Conservation (phyloP, 2,797 vertebrate species). For the Molossus alvarezi region DNA sequence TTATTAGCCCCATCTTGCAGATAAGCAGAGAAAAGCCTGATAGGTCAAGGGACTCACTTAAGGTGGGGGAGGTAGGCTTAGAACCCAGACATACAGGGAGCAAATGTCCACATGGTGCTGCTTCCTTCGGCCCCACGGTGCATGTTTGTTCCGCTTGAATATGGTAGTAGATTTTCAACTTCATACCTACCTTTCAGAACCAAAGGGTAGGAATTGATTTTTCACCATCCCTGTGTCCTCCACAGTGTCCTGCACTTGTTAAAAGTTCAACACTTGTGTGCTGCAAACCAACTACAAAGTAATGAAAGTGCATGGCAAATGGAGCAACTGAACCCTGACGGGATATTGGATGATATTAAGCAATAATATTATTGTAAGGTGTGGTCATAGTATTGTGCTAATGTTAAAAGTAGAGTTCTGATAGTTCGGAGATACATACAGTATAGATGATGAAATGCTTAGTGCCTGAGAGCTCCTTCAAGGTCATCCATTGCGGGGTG, state of each 20-base stretch:
- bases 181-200: background rate
- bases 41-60: background rate
- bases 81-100: background rate
- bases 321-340: background rate
- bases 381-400: background rate
- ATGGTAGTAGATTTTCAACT: background rate
- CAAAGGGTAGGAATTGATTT: background rate
- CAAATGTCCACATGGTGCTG: background rate
- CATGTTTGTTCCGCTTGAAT: background rate
- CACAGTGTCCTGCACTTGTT: background rate
- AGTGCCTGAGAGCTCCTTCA: background rate
- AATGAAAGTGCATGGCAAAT: background rate
- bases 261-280: constrained; percentile 50
- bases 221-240: background rate
- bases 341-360: constrained; percentile 35
- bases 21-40: background rate
- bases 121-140: rapidly evolving
- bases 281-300: constrained; percentile 3
- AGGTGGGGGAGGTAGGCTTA: background rate
- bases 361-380: constrained; percentile 18
- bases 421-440: background rate
- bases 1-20: background rate
- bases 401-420: constrained; percentile 31
- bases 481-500: background rate
- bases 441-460: background rate